phyloP scores from a whole-genome alignment of 2,888 invertebrate species.

The Lysandra coridon region DNA sequence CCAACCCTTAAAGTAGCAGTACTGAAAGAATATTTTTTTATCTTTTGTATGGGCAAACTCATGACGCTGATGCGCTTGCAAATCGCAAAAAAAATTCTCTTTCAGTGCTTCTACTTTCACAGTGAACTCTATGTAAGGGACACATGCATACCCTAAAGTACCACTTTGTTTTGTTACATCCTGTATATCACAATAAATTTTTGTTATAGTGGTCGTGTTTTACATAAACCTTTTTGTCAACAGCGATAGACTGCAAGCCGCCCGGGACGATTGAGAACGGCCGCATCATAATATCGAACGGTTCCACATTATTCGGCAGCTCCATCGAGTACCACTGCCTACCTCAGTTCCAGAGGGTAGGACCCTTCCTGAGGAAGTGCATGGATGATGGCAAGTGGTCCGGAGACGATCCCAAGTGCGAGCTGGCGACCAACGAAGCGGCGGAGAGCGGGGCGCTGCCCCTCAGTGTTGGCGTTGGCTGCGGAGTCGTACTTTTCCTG shows the following conservation, averaged over 20 bases:
- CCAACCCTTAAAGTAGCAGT: no score
- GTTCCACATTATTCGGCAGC: constrained; percentile 90
- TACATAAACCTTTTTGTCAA: constrained; percentile 36
- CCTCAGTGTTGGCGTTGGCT: constrained; percentile 90
- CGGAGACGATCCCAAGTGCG: constrained; percentile 91
- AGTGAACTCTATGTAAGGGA: no score
- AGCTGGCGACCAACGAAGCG: constrained; percentile 84
- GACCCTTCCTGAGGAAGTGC: constrained; percentile 91
- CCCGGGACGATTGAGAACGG: constrained; percentile 91
- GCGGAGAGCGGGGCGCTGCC: constrained; percentile 87
- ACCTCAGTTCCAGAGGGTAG: constrained; percentile 90
- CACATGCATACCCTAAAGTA: no score
- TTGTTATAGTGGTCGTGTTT: no score
- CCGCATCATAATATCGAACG: constrained; percentile 91
- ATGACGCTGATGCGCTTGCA: no score
- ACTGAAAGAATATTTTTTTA: no score
- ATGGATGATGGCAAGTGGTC: constrained; percentile 92
- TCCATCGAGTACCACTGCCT: constrained; percentile 94
- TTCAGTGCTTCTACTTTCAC: no score
- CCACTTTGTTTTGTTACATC: no score
- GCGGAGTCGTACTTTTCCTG: constrained; percentile 89
- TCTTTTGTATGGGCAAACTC: no score
- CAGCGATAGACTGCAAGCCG: constrained; percentile 92
- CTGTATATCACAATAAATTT: no score
- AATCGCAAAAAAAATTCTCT: no score